Base-by-base conservation (phyloP, 2,113 vertebrate genomes). In the Pionites leucogaster region DNA sequence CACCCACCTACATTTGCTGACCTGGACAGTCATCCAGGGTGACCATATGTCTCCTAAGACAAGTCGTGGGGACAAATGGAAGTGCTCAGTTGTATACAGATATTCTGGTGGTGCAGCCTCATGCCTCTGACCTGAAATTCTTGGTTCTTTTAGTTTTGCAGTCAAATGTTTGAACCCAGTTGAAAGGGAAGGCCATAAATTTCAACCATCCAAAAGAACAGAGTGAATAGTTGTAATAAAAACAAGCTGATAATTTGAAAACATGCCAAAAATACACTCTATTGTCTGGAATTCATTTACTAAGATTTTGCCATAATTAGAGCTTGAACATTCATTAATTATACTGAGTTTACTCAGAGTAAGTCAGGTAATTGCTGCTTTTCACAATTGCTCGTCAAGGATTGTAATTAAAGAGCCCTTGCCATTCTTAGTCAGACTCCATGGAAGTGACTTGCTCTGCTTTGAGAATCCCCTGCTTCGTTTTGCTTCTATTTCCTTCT, bases 261-360 rank as follows among this genome's bases (percentile, higher is more conserved):
- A 81, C 49, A 17, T 62, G 77, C 87, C 94, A 90, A 75, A 92
- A 95, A 80, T 78, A 22, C 31, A n/a, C 23, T 80, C 67, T 46
- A 6, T 80, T 93, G 82, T 94, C 88, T 96, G 88, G 47, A 78
- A 90, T 86, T 90, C 9, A 81, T 93, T 93, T 81, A 68, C 37
- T 69, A n/a, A 80, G 75, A 78, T 96, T 90, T 81, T 93, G 65
- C 76, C 17, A 6, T 90, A 90, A 96, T 83, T 94, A 92, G 55
- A 92, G 76, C 55, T 91, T 71, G 90, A 93, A 52, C 59, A 29
- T 86, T 90, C 79, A 94, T 96, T 96, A 93, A 95, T 95, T 95
- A 86, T 64, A 24, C 75, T 13, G 90, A 80, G 53, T 83, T 94
- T 82, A 92, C 94, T 88, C 90, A 88, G 74, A 85, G 70, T 39